Base-by-base conservation (phyloP, 2,888 invertebrate genomes). In the Copidosoma aretas region DNA sequence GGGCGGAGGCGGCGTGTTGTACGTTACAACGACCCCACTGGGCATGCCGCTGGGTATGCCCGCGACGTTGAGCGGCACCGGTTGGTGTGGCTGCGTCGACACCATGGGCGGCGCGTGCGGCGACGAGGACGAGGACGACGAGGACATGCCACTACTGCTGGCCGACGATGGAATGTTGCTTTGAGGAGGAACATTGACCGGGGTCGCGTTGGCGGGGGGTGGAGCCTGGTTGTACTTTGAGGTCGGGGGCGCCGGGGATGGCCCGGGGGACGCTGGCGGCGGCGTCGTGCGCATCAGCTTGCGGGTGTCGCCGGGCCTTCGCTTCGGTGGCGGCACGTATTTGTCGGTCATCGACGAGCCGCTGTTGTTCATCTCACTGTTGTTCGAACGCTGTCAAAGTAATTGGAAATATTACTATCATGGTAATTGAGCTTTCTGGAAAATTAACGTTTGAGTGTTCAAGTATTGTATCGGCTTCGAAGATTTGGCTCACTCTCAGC, bases 261-360 rank as follows among this genome's bases (percentile, higher is more conserved):
- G 82, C 77, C 80, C 85, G 75, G 79, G 83, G 64, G 80, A 84
- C 71, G 84, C 81, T 24, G 88, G 87, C 12, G 88, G 86, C 52
- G 88, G 88, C 1, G 88, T 88, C 68, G 88, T 87, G 51, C 92
- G 89, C 76, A 91, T 88, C 67, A 91, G 79, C 81, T 91, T 91
- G 58, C 90, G 90, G 52, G 88, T 76, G 62, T 76, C 87, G 81
- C 86, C 86, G 74, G 88, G 88, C 86, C 93, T 93, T 81, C 93
- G 88, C 84, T 92, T 93, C 71, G 91, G 89, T 22, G 93, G 93
- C 71, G 92, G 91, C 72, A 93, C 89, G 84, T 92, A 92, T 83
- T 92, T 92, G 43, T 89, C 90, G 8, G 32, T 8, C 32, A 32
- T 32, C 8, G 32, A 32, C 32, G 32, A 32, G 32, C 32, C 32